A percentile compares a stretch with the other conserved stretches of the same genome.
phyloP scores from a whole-genome alignment of 2,797 vertebrate species.

The Coendou prehensilis region DNA sequence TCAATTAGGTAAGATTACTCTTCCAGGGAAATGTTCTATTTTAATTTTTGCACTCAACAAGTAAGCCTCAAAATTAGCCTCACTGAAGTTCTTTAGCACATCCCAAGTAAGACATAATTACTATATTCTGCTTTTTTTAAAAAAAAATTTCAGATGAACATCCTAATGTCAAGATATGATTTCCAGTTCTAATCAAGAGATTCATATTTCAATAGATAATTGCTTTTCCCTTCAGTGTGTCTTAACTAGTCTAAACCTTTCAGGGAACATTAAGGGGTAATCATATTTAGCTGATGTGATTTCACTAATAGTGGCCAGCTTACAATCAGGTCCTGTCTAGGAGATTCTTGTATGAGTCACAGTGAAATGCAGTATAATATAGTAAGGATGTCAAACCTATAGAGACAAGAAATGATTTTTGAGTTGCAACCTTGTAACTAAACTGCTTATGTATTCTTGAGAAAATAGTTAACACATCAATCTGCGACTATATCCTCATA shows the following conservation, averaged over 20 bases:
- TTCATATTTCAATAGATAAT: constrained; percentile 85
- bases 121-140: neutral
- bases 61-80: constrained; percentile 14
- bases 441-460: neutral
- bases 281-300: constrained; percentile 85
- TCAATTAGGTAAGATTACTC: neutral
- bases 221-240: constrained; percentile 80
- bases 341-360: constrained; percentile 62
- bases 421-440: neutral
- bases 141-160: constrained; percentile 58
- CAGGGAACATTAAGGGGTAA: constrained; percentile 82
- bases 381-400: neutral
- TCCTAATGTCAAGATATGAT: constrained; percentile 48
- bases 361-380: constrained; percentile 56
- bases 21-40: neutral
- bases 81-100: neutral
- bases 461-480: constrained; percentile 24
- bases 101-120: constrained; percentile 41
- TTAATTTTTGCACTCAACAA: neutral
- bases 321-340: constrained; percentile 56
- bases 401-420: neutral
- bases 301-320: constrained; percentile 80
- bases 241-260: constrained; percentile 83
- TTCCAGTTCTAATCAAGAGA: constrained; percentile 79
- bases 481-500: neutral